Conservation (phyloP, 53 echinoderm and acorn worm genomes). For the Apostichopus leukothele region DNA sequence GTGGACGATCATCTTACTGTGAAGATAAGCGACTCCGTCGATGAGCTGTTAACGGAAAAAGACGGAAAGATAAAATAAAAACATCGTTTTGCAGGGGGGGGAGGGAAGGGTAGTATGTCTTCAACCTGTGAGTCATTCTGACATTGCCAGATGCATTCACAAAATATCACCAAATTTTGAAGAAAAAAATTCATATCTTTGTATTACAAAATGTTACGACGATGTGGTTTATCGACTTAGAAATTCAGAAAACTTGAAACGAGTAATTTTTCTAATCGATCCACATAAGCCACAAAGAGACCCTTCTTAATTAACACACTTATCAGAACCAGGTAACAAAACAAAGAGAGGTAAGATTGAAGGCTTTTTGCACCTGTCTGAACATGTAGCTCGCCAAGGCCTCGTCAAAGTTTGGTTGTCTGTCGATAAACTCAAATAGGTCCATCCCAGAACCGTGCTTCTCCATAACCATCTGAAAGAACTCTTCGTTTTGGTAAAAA, state of each 20-base stretch:
- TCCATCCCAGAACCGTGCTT: conserved; percentile 96
- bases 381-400: conserved; percentile 95
- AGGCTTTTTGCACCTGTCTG: conserved; percentile 66
- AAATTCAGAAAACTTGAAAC: too few species aligned
- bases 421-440: conserved; percentile 97
- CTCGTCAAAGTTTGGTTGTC: conserved; percentile 92
- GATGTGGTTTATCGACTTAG: too few species aligned
- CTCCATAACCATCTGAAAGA: conserved; percentile 98
- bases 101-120: too few species aligned
- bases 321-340: not conserved
- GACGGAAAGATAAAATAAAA: not conserved
- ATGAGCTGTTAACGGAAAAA: conserved; percentile 60
- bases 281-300: too few species aligned
- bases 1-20: conserved; percentile 73
- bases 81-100: not conserved
- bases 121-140: too few species aligned
- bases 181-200: too few species aligned
- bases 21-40: conserved; percentile 78
- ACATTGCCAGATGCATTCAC: too few species aligned
- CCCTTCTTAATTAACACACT: too few species aligned
- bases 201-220: too few species aligned
- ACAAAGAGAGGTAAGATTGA: not conserved
- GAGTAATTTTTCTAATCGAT: too few species aligned
- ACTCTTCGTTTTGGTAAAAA: conserved; percentile 88
- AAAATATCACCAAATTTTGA: too few species aligned